Conservation (phyloP, 2,797 vertebrate species). For the Scomberomorus guttatus region DNA sequence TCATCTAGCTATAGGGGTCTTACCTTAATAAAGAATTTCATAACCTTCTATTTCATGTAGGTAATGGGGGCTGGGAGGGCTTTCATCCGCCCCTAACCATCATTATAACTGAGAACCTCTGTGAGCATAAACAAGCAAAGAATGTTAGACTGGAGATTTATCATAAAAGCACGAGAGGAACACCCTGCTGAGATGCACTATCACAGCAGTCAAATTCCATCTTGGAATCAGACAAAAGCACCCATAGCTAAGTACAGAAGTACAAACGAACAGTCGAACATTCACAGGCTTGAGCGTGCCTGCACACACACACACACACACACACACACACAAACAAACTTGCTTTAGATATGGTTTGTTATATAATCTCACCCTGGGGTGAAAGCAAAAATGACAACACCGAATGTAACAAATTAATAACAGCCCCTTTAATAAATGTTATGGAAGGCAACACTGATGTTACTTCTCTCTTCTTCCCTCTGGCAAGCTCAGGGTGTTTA, state of each 20-base stretch:
- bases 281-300: background rate
- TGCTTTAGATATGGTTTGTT: slow-evolving; percentile 42
- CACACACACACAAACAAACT: slow-evolving; percentile 31
- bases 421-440: slow-evolving; percentile 57
- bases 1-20: slow-evolving; percentile 50
- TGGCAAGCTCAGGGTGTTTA: slow-evolving; percentile 81
- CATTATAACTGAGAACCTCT: slow-evolving; percentile 55
- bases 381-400: slow-evolving; percentile 47
- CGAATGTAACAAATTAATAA: slow-evolving; percentile 68
- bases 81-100: slow-evolving; percentile 60
- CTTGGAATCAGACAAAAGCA: slow-evolving; percentile 56
- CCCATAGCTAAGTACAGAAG: slow-evolving; percentile 17
- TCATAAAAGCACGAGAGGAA: slow-evolving; percentile 51
- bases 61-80: slow-evolving; percentile 35
- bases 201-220: slow-evolving; percentile 55
- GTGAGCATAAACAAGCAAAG: slow-evolving; percentile 60
- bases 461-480: slow-evolving; percentile 64
- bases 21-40: slow-evolving; percentile 59
- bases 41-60: slow-evolving; percentile 46
- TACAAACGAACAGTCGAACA: background rate
- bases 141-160: slow-evolving; percentile 46
- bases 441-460: slow-evolving; percentile 61
- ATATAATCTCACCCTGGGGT: slow-evolving; percentile 53
- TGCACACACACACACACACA: slow-evolving; percentile 2
- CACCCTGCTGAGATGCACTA: slow-evolving; percentile 46